Percentiles rank a stretch among this genome's conserved stretches.
phyloP scores from a whole-genome alignment of 2,113 vertebrate genomes.

The Crypturellus undulatus region DNA sequence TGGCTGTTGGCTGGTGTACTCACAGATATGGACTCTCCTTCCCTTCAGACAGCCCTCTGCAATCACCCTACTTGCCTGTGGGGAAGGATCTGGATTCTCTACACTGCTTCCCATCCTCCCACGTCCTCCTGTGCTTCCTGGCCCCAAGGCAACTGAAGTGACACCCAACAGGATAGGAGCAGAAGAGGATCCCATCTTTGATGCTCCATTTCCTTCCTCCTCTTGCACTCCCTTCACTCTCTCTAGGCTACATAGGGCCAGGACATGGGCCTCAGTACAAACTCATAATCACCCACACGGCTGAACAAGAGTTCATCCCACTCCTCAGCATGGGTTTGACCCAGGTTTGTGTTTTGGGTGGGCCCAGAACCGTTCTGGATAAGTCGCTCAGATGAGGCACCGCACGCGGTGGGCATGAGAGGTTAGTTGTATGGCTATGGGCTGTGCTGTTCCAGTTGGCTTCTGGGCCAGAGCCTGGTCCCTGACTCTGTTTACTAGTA shows the following conservation, averaged over 20 bases:
- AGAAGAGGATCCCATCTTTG: not conserved
- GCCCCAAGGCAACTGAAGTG: not conserved
- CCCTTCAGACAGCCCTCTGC: not conserved
- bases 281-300: not conserved
- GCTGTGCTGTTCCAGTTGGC: not conserved
- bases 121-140: not conserved
- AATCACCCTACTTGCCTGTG: not conserved
- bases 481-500: not conserved
- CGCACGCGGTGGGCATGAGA: rapidly evolving
- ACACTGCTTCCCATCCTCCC: not conserved
- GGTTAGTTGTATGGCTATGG: not conserved
- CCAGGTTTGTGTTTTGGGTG: no score
- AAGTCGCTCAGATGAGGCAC: not conserved
- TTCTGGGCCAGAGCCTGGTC: not conserved
- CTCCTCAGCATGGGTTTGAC: rapidly evolving
- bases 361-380: not conserved
- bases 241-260: not conserved
- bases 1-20: no score
- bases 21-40: no score
- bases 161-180: not conserved
- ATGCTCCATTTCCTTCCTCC: not conserved
- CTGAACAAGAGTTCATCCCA: not conserved
- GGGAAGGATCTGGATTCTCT: rapidly evolving
- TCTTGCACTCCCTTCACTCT: not conserved
- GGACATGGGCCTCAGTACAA: not conserved